These are phyloP conservation scores for Cladopsammia gracilis DNA, from an alignment of 64 coral and sea anemone species.

Conservation along the genomic window DNA sequence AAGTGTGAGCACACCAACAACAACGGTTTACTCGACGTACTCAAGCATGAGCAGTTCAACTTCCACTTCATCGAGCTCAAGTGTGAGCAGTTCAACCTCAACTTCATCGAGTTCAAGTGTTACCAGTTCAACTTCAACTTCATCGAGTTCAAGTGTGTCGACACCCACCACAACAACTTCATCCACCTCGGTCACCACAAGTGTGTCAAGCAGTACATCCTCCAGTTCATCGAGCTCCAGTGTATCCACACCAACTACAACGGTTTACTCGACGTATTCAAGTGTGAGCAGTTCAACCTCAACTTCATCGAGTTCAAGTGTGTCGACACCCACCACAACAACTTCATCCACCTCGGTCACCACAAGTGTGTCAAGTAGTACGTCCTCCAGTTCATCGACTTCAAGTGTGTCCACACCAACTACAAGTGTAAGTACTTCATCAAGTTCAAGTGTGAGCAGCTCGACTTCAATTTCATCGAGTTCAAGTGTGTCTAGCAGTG, in stretches of 20 bases:
- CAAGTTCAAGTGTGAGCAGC: not conserved
- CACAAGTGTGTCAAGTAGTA: slow-evolving; percentile 10
- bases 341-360: not conserved
- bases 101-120: slow-evolving; percentile 22
- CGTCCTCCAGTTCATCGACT: not conserved
- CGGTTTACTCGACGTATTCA: slow-evolving; percentile 15
- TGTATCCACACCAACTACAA: slow-evolving; percentile 8
- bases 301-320: not conserved
- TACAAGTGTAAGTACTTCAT: not conserved
- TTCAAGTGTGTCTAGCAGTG: not conserved
- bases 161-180: not conserved
- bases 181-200: not conserved
- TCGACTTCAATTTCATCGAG: not conserved
- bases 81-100: not conserved
- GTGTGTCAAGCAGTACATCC: not conserved
- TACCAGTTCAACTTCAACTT: not conserved
- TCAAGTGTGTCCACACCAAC: not conserved
- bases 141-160: not conserved
- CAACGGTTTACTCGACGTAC: not conserved
- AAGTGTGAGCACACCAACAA: slow-evolving; percentile 30
- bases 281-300: slow-evolving; percentile 6
- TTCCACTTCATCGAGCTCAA: not conserved
- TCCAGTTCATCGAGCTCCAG: slow-evolving; percentile 23
- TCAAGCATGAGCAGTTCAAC: not conserved
- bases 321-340: slow-evolving; percentile 19